Evolutionary conservation across 2,113 vertebrate genomes (phyloP).

Genomic region (Pedionomus torquatus): DNA sequence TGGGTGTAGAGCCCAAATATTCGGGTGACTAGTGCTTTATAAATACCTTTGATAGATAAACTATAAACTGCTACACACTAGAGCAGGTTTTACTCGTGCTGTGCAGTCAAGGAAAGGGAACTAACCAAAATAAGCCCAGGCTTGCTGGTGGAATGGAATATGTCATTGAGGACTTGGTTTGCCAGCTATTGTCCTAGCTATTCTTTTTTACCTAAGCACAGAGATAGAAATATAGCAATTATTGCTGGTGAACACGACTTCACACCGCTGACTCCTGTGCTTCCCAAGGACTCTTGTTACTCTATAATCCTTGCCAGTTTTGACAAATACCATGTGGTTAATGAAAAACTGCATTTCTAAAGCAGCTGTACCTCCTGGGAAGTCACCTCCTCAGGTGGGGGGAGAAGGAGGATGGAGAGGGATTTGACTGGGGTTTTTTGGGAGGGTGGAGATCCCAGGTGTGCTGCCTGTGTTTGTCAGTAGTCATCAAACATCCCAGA

Average conservation of each 20-base stretch:
- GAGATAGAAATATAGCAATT: neutral
- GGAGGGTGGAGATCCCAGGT: neutral
- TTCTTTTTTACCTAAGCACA: conserved; percentile 27
- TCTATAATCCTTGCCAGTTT: neutral
- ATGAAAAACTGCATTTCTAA: neutral
- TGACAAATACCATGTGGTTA: conserved; percentile 5
- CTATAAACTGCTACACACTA: neutral
- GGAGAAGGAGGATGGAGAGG: neutral
- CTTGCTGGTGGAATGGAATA: neutral
- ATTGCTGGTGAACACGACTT: neutral
- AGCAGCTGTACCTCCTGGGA: neutral
- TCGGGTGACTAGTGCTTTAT: neutral
- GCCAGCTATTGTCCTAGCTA: neutral
- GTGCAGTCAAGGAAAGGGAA: neutral
- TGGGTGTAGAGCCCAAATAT: neutral
- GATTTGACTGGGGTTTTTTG: neutral
- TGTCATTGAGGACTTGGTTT: neutral
- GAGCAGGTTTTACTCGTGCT: conserved; percentile 3
- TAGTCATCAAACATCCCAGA: neutral
- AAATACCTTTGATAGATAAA: conserved; percentile 44
- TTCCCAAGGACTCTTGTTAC: neutral
- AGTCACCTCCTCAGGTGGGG: neutral
- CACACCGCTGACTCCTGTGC: neutral
- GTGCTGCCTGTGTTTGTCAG: neutral
- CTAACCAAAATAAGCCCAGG: neutral